Evolutionary conservation across 2,888 invertebrate genomes (phyloP).

Genomic region (Baronia brevicornis): DNA sequence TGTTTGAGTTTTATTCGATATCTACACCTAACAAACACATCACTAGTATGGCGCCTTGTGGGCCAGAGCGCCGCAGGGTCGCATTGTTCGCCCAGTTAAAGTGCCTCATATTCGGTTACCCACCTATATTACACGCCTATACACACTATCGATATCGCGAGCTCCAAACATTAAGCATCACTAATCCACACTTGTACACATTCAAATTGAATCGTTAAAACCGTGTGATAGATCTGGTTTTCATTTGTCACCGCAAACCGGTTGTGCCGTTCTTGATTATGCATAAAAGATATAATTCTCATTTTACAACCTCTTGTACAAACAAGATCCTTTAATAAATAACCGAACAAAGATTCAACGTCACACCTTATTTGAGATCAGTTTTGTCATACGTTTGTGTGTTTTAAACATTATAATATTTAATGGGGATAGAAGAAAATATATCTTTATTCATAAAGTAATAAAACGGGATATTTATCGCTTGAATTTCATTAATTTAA

Average conservation of each 20-base stretch:
- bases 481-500: slow-evolving; percentile 35
- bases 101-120: slow-evolving; percentile 73
- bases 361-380: slow-evolving; percentile 62
- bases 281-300: slow-evolving; percentile 57
- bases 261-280: slow-evolving; percentile 23
- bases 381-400: slow-evolving; percentile 45
- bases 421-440: slow-evolving; percentile 21
- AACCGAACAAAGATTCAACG: slow-evolving; percentile 56
- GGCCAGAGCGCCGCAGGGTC: slow-evolving; percentile 55
- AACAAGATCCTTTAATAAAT: slow-evolving; percentile 60
- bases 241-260: slow-evolving; percentile 14
- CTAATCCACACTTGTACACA: slow-evolving; percentile 22
- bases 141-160: slow-evolving; percentile 56
- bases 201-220: slow-evolving; percentile 22
- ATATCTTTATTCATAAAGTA: slow-evolving; percentile 35
- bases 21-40: slow-evolving; percentile 19
- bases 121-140: slow-evolving; percentile 58
- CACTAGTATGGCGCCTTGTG: slow-evolving; percentile 60
- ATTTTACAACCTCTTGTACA: slow-evolving; percentile 65
- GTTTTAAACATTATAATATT: slow-evolving; percentile 21
- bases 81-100: slow-evolving; percentile 63
- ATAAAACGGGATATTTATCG: slow-evolving; percentile 36
- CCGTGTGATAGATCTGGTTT: slow-evolving; percentile 19
- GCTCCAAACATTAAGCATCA: slow-evolving; percentile 27
- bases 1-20: no score